Base-by-base conservation (phyloP, 30 jellyfish, hydroid and myxozoan genomes). In the Cassiopea xamachana region DNA sequence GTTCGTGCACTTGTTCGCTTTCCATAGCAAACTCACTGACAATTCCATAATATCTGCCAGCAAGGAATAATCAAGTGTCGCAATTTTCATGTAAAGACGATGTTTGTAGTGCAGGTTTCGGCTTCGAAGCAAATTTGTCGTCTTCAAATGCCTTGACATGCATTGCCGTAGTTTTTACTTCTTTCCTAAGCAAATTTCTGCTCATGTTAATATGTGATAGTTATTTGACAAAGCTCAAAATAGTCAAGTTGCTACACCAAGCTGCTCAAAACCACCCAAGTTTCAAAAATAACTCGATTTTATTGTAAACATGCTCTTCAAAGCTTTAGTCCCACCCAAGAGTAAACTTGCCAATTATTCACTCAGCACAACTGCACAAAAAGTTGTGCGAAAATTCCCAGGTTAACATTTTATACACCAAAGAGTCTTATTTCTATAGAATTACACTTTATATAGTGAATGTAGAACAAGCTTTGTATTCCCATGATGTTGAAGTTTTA, bases 1-100 rank as follows among this genome's bases (percentile, higher is more conserved):
- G 94, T 94, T 17, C 92, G 97, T 8, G 97, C 97, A 3, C 83
- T 91, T 50, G 92, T 91, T 14, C 93, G 97, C 15, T 91, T 84
- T 67, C 97, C 97, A 2, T 84, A 70, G 64, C 45, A 5, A 49
- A 12, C 17, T 78, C 49, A 16, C 1, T 4, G 15, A 59, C 8
- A 59, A 59, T 59, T 14, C 14, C 69, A 59, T 59, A 14, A 59
- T 59, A 6, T 59, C 69, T 59, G 69, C 69, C 69, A 14, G 69
- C 69, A 14, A 14, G 69, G 8, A 14, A 59, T 59, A 6, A 59
- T 14, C 14, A 59, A 59, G 69, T 59, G 69, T 14, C 39, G 39
- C 39, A 27, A 27, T 27, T 27, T 27, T 27, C 39, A 27, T 27
- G 39, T 27, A 27, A 27, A 27, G 69, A 59, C 69, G 14, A 59